Evolutionary conservation across 2,888 invertebrate genomes (phyloP).

Genomic region (Diarsia rubi): DNA sequence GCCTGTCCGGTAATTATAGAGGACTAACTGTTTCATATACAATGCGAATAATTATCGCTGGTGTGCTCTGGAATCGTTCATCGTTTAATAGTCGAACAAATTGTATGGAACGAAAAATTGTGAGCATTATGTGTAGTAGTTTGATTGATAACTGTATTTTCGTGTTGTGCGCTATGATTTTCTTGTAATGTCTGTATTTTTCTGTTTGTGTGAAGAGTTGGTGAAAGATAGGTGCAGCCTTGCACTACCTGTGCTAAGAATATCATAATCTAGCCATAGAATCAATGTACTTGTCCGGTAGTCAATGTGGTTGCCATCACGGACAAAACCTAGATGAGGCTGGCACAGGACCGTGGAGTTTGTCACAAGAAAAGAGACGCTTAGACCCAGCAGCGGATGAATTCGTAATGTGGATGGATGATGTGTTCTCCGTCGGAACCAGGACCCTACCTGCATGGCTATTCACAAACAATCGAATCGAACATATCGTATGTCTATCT

Average conservation of each 20-base stretch:
- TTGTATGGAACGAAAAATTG: slow-evolving; percentile 71
- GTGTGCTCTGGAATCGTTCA: slow-evolving; percentile 84
- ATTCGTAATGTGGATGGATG: too few species aligned
- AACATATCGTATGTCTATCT: too few species aligned
- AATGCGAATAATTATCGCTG: slow-evolving; percentile 88
- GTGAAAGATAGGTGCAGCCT: background rate
- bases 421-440: background rate
- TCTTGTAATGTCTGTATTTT: background rate
- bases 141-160: slow-evolving; percentile 50
- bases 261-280: background rate
- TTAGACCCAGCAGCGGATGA: too few species aligned
- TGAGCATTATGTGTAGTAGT: slow-evolving; percentile 46
- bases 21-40: slow-evolving; percentile 87
- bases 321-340: too few species aligned
- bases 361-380: too few species aligned
- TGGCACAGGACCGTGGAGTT: too few species aligned
- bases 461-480: too few species aligned
- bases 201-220: background rate
- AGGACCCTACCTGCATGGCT: too few species aligned
- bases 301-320: too few species aligned
- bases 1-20: slow-evolving; percentile 82
- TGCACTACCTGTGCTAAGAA: background rate
- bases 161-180: slow-evolving; percentile 23
- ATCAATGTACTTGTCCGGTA: too few species aligned
- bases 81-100: slow-evolving; percentile 81